Conservation (phyloP, 2,113 vertebrate species). For the Labeo catla region DNA sequence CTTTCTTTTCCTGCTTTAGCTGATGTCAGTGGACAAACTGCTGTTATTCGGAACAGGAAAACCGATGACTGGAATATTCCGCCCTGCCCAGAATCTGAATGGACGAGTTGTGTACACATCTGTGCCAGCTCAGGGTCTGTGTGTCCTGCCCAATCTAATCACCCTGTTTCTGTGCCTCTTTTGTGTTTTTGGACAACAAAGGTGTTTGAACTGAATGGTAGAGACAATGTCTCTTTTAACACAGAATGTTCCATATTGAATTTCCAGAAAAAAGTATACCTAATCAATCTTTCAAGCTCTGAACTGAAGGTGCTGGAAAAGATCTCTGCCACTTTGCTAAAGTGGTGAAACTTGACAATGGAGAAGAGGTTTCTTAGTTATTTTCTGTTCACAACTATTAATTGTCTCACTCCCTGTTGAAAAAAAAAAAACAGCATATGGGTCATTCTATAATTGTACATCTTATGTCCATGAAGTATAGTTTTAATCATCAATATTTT, state of each 20-base stretch:
- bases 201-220: background rate
- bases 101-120: slow-evolving; percentile 72
- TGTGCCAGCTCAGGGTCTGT: slow-evolving; percentile 30
- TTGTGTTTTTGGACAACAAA: slow-evolving; percentile 53
- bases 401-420: background rate
- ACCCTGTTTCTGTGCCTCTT: slow-evolving; percentile 53
- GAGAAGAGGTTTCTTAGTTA: background rate
- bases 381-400: background rate
- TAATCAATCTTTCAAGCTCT: background rate
- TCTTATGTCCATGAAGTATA: too few relatives aligned
- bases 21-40: slow-evolving; percentile 65
- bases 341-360: background rate
- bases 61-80: slow-evolving; percentile 75
- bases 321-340: background rate
- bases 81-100: slow-evolving; percentile 75
- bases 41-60: slow-evolving; percentile 70
- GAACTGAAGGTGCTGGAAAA: background rate
- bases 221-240: background rate
- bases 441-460: too few relatives aligned
- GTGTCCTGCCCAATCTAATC: slow-evolving; percentile 25
- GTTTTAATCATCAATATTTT: too few relatives aligned
- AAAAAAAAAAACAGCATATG: too few relatives aligned
- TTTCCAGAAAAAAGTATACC: background rate
- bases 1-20: slow-evolving; percentile 57
- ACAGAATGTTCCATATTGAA: background rate